Evolutionary conservation across 1,140 invertebrate species (phyloP).

Genomic region (Dreissena rostriformis): DNA sequence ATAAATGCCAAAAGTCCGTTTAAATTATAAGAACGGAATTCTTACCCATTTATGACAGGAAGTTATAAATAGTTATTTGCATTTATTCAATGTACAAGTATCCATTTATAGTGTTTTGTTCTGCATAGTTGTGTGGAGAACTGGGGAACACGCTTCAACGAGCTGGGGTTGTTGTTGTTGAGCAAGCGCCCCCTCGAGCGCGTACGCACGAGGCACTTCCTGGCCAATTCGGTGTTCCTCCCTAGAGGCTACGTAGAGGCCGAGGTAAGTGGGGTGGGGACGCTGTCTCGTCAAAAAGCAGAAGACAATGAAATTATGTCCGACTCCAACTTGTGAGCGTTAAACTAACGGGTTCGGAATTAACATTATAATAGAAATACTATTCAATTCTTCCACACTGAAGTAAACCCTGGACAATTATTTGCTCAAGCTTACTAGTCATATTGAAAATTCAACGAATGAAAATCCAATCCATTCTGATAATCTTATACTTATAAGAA

Average conservation of each 20-base stretch:
- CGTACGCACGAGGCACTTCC: conserved; percentile 9
- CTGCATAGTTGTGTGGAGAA: conserved; percentile 35
- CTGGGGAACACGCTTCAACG: conserved; percentile 36
- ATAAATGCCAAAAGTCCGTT: neutral
- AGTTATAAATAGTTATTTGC: neutral
- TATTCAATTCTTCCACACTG: no score
- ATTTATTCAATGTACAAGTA: no score
- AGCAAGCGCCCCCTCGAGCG: conserved; percentile 42
- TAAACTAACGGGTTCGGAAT: no score
- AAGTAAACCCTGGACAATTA: no score
- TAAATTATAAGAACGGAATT: neutral
- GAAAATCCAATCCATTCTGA: no score
- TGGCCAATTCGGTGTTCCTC: conserved; percentile 28
- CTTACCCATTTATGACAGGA: neutral
- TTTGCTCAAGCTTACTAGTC: no score
- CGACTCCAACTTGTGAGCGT: no score
- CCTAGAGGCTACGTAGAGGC: conserved; percentile 46
- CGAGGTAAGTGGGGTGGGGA: conserved; percentile 43
- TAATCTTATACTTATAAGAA: neutral
- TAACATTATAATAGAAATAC: no score
- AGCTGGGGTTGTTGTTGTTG: conserved; percentile 51
- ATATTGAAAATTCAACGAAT: no score
- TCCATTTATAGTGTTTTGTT: neutral
- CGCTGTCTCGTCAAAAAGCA: neutral
- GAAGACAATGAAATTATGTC: neutral